These are phyloP conservation scores for Syritta pipiens DNA, from an alignment of 2,888 invertebrate species.

Conservation along the genomic window DNA sequence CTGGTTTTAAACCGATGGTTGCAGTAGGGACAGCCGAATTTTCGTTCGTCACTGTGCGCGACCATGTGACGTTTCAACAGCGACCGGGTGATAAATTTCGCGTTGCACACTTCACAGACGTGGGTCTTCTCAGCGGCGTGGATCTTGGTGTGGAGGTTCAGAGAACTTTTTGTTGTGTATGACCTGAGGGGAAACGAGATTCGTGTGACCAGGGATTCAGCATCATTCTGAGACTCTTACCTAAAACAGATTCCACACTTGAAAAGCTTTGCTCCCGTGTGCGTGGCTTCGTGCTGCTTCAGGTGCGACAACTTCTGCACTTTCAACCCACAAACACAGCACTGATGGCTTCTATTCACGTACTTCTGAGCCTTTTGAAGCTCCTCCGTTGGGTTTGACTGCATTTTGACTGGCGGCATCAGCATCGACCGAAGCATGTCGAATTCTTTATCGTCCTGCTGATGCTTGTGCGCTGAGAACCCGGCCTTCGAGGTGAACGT, in stretches of 20 bases:
- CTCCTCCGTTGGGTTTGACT: neutral
- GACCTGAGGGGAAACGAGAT: too few species aligned
- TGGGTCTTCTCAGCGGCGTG: conserved; percentile 62
- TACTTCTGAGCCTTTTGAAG: conserved; percentile 28
- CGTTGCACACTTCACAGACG: conserved; percentile 60
- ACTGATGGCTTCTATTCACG: conserved; percentile 45
- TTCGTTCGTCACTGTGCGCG: conserved; percentile 59
- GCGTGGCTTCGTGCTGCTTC: conserved; percentile 65
- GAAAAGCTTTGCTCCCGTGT: conserved; percentile 66
- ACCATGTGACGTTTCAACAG: conserved; percentile 67
- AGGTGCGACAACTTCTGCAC: conserved; percentile 57
- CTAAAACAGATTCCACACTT: conserved; percentile 71
- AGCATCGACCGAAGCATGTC: conserved; percentile 63
- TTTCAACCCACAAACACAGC: conserved; percentile 68
- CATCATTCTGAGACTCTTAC: conserved; percentile 54
- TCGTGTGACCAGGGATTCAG: too few species aligned
- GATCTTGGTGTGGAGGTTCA: conserved; percentile 69
- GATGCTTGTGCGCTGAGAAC: conserved; percentile 69
- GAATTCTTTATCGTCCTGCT: conserved; percentile 56
- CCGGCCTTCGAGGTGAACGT: conserved; percentile 64
- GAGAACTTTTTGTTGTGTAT: conserved; percentile 62
- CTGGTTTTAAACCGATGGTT: conserved; percentile 60
- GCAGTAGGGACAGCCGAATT: conserved; percentile 68
- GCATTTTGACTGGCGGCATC: conserved; percentile 54
- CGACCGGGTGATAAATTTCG: conserved; percentile 62